phyloP scores from a whole-genome alignment of 2,113 vertebrate species.

The Oxyura jamaicensis region DNA sequence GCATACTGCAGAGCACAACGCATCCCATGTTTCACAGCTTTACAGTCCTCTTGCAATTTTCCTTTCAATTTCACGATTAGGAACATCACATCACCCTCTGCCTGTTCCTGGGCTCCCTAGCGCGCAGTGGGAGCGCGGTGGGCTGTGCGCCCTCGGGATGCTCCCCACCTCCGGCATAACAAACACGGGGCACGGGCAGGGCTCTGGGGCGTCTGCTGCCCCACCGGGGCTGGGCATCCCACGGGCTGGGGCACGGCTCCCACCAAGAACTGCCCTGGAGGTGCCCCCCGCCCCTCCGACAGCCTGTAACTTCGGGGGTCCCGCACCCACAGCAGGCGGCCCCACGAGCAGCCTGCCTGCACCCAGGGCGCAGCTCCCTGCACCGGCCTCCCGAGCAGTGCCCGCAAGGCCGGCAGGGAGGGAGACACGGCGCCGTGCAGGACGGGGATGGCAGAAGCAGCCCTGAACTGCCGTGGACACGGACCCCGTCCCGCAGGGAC shows the following conservation, averaged over 20 bases:
- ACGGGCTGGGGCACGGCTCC: fast-evolving
- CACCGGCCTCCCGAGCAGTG: fast-evolving
- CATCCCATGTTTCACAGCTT: neutral
- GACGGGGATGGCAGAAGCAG: fast-evolving
- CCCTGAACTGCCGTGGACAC: fast-evolving
- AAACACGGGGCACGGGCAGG: fast-evolving
- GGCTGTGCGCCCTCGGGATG: fast-evolving
- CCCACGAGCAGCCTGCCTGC: neutral
- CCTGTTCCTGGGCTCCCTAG: fast-evolving
- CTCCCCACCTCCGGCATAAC: fast-evolving
- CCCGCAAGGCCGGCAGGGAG: fast-evolving
- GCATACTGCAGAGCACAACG: no score
- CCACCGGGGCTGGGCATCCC: no score
- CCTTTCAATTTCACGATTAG: neutral
- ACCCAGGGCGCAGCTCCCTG: fast-evolving
- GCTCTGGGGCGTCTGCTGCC: neutral
- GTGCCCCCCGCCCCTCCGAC: neutral
- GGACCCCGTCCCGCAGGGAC: fast-evolving
- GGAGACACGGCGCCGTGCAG: fast-evolving
- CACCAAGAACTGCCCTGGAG: neutral
- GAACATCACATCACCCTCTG: neutral
- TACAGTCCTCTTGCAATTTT: neutral
- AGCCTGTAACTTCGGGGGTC: neutral
- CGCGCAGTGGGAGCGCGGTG: fast-evolving
- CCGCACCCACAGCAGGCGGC: fast-evolving